These are phyloP conservation scores for Stegostoma tigrinum DNA, from an alignment of 2,113 vertebrate species.

Conservation along the genomic window DNA sequence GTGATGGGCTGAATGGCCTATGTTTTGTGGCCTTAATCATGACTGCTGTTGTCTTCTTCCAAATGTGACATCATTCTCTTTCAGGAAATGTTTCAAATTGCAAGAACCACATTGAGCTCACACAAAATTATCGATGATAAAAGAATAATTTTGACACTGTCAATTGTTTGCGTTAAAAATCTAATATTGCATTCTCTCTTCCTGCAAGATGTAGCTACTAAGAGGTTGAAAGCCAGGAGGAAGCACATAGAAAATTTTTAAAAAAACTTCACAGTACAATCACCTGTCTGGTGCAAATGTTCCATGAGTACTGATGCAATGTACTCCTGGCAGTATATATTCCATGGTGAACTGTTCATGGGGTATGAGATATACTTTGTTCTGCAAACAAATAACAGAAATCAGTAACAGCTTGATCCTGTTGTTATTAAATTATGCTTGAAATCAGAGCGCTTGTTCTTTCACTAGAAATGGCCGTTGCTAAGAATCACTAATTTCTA, in stretches of 20 bases:
- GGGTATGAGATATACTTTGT: slow-evolving; percentile 72
- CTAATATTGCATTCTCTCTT: neutral
- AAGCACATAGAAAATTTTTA: too few relatives aligned
- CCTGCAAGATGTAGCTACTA: neutral
- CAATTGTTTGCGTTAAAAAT: neutral
- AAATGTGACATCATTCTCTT: neutral
- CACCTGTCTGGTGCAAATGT: slow-evolving; percentile 74
- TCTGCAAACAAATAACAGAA: slow-evolving; percentile 49
- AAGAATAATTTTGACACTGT: neutral
- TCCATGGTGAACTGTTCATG: slow-evolving; percentile 69
- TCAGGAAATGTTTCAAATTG: neutral
- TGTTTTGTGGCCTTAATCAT: too few relatives aligned
- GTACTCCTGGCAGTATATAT: slow-evolving; percentile 67
- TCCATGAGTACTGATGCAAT: slow-evolving; percentile 75
- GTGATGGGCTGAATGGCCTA: too few relatives aligned
- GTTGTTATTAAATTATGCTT: neutral
- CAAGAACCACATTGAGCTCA: neutral
- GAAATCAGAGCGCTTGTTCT: neutral
- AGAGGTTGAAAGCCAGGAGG: neutral
- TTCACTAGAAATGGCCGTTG: neutral
- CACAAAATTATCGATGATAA: neutral
- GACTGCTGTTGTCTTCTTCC: neutral
- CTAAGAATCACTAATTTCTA: neutral
- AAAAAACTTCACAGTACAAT: neutral
- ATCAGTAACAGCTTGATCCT: slow-evolving; percentile 11